These are phyloP conservation scores for Bombus pyrosoma DNA, from an alignment of 1,140 invertebrate genomes.

Conservation along the genomic window DNA sequence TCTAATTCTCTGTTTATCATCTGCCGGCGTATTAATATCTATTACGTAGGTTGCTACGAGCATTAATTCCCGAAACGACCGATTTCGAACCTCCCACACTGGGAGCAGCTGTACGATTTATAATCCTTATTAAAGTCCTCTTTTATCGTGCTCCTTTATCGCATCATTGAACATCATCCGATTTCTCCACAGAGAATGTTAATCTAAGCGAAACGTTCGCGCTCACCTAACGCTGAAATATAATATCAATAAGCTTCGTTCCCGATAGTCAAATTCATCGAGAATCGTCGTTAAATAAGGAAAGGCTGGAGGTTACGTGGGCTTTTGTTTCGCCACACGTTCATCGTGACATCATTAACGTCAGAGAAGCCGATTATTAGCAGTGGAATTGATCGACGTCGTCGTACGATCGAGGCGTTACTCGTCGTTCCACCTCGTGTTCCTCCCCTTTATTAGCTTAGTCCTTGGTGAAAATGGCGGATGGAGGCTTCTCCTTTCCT, in stretches of 20 bases:
- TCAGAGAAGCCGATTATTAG: slow-evolving; percentile 3
- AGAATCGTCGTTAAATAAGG: not conserved
- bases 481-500: not conserved
- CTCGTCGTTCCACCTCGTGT: not conserved
- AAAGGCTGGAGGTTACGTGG: no score
- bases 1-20: not conserved
- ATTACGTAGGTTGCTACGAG: not conserved
- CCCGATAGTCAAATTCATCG: no score
- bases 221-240: not conserved
- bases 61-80: not conserved
- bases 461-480: not conserved
- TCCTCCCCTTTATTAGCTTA: not conserved
- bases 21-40: not conserved
- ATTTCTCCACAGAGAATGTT: not conserved
- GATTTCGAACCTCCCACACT: not conserved
- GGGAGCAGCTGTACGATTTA: not conserved
- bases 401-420: not conserved
- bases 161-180: not conserved
- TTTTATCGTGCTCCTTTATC: not conserved
- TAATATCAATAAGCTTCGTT: not conserved
- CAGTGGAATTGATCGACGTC: slow-evolving; percentile 9
- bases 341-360: slow-evolving; percentile 4
- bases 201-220: not conserved
- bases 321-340: not conserved
- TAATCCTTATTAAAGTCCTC: not conserved